Conservation (phyloP, 53 echinoderm and acorn worm species). For the Zoroaster sp. region DNA sequence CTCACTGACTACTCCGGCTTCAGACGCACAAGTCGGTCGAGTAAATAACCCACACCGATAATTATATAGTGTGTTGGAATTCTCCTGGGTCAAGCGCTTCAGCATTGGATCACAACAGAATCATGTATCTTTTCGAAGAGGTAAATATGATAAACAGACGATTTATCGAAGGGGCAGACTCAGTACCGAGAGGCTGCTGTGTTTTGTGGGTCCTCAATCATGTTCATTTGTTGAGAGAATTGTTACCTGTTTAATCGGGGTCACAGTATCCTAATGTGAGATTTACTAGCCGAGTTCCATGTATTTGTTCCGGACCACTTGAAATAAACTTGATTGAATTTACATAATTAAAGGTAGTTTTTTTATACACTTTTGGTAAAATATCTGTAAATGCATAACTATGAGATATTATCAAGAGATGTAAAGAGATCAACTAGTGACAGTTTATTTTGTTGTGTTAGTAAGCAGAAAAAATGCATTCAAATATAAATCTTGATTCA, state of each 20-base stretch:
- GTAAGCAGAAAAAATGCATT: too few species aligned
- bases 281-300: too few species aligned
- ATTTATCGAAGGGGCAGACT: neutral
- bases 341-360: too few species aligned
- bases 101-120: neutral
- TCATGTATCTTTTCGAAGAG: neutral
- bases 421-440: too few species aligned
- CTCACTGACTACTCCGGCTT: neutral
- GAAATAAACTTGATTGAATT: too few species aligned
- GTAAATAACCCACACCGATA: conserved; percentile 6
- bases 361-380: too few species aligned
- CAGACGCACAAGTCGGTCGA: conserved; percentile 8
- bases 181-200: neutral
- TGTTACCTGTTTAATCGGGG: neutral
- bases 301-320: too few species aligned
- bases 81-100: neutral
- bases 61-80: neutral
- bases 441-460: too few species aligned
- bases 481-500: too few species aligned
- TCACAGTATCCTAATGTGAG: neutral
- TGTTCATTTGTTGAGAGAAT: neutral
- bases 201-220: neutral
- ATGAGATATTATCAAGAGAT: too few species aligned
- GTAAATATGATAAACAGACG: neutral
- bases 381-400: too few species aligned